Evolutionary conservation across 2,888 invertebrate species (phyloP).

Genomic region (Acleris emargana): DNA sequence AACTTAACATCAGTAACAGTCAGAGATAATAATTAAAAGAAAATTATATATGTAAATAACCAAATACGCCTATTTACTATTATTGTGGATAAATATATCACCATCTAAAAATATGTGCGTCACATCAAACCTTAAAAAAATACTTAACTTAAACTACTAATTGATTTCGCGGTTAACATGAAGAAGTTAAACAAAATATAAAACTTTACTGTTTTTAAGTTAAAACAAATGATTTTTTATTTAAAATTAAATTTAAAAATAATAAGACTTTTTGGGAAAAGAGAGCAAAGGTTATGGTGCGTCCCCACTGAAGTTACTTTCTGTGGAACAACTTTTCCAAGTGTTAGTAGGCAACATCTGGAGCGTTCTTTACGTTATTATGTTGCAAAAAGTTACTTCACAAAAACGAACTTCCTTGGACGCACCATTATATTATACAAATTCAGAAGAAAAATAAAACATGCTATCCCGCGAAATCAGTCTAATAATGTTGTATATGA

Average conservation of each 20-base stretch:
- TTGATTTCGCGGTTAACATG: constrained; percentile 13
- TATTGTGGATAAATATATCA: constrained; percentile 10
- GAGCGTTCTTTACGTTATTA: too few relatives aligned
- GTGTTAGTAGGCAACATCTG: too few relatives aligned
- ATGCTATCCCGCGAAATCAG: constrained; percentile 19
- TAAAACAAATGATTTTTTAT: too few relatives aligned
- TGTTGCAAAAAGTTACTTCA: too few relatives aligned
- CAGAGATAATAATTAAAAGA: constrained; percentile 16
- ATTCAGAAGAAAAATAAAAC: not conserved
- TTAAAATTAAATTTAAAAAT: too few relatives aligned
- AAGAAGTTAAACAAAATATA: not conserved
- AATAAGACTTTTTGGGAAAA: too few relatives aligned
- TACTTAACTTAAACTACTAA: constrained; percentile 17
- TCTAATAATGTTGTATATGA: constrained; percentile 15
- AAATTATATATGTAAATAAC: constrained; percentile 8
- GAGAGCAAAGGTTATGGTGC: too few relatives aligned
- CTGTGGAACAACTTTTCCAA: too few relatives aligned
- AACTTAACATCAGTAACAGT: constrained; percentile 20
- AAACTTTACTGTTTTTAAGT: too few relatives aligned
- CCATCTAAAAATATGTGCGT: constrained; percentile 32
- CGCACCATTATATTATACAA: not conserved
- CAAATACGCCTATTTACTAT: not conserved
- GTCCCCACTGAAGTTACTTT: too few relatives aligned
- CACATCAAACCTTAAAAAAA: constrained; percentile 22
- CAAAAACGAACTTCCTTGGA: too few relatives aligned